Conservation (phyloP, 2,888 invertebrate species). For the Theodoxus fluviatilis region DNA sequence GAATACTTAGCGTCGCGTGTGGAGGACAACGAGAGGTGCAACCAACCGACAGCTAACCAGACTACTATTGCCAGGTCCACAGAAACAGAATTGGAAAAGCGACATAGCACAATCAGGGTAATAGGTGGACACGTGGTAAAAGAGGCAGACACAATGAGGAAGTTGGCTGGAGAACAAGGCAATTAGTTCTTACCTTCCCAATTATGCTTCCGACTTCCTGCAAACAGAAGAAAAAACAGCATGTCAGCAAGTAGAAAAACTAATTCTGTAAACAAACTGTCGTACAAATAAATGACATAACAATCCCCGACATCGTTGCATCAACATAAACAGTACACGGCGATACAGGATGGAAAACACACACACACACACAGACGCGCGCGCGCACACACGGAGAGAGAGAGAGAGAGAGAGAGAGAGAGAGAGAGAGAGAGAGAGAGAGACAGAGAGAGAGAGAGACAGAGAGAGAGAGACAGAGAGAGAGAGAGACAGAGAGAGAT, state of each 20-base stretch:
- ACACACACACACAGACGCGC: slow-evolving; percentile 10
- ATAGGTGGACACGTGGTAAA: too few relatives aligned
- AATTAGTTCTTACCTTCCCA: slow-evolving; percentile 63
- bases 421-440: slow-evolving; percentile 22
- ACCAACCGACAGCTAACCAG: too few relatives aligned
- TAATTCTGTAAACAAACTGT: not conserved
- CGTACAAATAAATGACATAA: not conserved
- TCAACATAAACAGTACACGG: not conserved
- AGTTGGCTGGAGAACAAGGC: not conserved
- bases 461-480: slow-evolving; percentile 22
- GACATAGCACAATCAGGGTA: too few relatives aligned
- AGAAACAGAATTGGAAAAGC: too few relatives aligned
- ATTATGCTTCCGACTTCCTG: slow-evolving; percentile 70
- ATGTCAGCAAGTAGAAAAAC: not conserved
- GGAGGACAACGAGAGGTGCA: too few relatives aligned
- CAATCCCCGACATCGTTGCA: not conserved
- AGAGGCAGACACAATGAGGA: too few relatives aligned
- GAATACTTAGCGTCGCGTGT: too few relatives aligned
- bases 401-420: slow-evolving; percentile 25
- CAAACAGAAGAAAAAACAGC: slow-evolving; percentile 38
- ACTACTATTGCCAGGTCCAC: too few relatives aligned
- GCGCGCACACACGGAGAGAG: slow-evolving; percentile 3
- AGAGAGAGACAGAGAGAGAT: slow-evolving; percentile 3
- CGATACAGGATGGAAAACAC: not conserved
- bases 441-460: slow-evolving; percentile 22